Percentiles rank a stretch among this genome's conserved stretches.
Evolutionary conservation across 2,888 invertebrate genomes (phyloP).

Genomic region (Mesorhabditis belari): DNA sequence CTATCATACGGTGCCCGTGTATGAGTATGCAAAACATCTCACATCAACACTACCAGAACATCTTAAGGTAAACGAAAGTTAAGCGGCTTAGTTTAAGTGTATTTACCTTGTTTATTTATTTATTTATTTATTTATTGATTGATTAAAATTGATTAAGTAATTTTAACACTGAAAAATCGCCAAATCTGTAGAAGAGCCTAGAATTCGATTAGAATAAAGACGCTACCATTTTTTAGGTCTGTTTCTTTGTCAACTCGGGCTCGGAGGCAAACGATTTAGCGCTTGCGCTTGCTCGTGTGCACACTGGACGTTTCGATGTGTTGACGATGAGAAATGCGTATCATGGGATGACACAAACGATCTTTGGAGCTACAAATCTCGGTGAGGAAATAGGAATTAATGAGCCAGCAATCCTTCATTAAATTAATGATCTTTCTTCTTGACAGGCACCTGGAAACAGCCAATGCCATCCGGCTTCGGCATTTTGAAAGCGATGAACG

Average conservation of each 20-base stretch:
- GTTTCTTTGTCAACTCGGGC: conserved; percentile 89
- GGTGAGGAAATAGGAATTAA: conserved; percentile 52
- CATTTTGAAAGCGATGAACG: conserved; percentile 70
- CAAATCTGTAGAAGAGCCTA: not conserved
- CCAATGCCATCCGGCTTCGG: conserved; percentile 45
- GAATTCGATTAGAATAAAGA: not conserved
- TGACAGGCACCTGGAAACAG: conserved; percentile 66
- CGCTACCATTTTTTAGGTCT: conserved; percentile 62
- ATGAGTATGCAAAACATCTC: conserved; percentile 80
- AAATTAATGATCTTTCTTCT: not conserved
- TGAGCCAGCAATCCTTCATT: not conserved
- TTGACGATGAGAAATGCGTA: conserved; percentile 78
- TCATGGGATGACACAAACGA: conserved; percentile 80
- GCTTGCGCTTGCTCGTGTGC: conserved; percentile 73
- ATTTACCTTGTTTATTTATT: not conserved
- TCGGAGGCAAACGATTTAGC: conserved; percentile 96
- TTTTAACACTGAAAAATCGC: not conserved
- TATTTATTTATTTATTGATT: not conserved
- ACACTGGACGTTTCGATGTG: conserved; percentile 73
- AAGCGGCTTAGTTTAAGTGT: not conserved
- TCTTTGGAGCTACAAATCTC: conserved; percentile 75
- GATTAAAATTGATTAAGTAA: not conserved
- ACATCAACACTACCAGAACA: conserved; percentile 74
- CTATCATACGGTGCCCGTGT: conserved; percentile 80
- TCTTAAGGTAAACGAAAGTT: conserved; percentile 67